A percentile compares a stretch with the other conserved stretches of the same genome.
phyloP scores from a whole-genome alignment of 2,113 vertebrate genomes.

The Colius striatus region DNA sequence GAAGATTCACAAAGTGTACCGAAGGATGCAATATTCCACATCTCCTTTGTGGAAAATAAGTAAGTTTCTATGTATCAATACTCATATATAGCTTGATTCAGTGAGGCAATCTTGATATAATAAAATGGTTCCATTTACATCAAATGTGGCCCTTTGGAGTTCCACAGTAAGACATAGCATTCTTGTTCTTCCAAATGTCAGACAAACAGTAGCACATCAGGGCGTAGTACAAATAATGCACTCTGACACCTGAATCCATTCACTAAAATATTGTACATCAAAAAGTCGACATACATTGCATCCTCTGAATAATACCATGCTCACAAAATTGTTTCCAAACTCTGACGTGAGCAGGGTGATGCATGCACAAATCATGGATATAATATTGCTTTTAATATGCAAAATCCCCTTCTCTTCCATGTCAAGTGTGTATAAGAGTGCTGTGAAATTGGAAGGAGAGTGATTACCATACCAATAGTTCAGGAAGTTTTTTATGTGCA shows the following conservation, averaged over 20 bases:
- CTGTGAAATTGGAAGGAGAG: conserved; percentile 29
- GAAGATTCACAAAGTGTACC: neutral
- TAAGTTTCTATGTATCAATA: conserved; percentile 2
- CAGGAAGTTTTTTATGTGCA: conserved; percentile 30
- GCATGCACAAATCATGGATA: neutral
- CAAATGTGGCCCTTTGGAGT: conserved; percentile 24
- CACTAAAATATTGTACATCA: conserved; percentile 33
- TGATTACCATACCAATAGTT: conserved; percentile 52
- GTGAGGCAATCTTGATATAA: conserved; percentile 27
- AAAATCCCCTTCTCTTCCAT: conserved; percentile 34
- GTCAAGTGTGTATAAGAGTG: neutral
- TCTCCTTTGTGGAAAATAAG: conserved; percentile 34
- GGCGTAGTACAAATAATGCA: conserved; percentile 27
- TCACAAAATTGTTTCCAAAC: conserved; percentile 41
- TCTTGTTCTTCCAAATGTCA: conserved; percentile 29
- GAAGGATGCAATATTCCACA: neutral
- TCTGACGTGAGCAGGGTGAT: conserved; percentile 33
- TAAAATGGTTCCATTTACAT: conserved; percentile 43
- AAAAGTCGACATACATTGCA: neutral
- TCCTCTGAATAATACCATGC: neutral
- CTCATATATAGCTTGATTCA: conserved; percentile 23
- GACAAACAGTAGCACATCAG: conserved; percentile 25
- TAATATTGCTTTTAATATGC: conserved; percentile 61
- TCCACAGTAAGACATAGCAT: neutral
- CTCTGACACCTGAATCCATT: conserved; percentile 37